Percentiles rank a stretch among this genome's conserved stretches.
Evolutionary conservation across 2,113 vertebrate species (phyloP).

Genomic region (Actenoides hombroni): DNA sequence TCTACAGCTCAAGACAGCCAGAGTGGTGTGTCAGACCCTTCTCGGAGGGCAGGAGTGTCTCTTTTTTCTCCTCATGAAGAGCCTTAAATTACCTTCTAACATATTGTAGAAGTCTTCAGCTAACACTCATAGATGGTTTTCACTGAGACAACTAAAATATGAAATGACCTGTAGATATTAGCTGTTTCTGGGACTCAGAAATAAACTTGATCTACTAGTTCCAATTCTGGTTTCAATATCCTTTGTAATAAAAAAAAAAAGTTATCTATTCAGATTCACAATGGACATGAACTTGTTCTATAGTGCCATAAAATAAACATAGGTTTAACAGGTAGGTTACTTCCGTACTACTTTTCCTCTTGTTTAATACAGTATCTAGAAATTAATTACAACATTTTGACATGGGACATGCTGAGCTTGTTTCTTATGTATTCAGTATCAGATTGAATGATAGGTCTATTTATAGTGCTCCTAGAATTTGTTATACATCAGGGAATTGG

Average conservation of each 20-base stretch:
- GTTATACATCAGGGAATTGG: conserved; percentile 19
- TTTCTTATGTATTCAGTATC: conserved; percentile 10
- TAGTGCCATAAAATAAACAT: neutral
- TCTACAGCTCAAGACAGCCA: neutral
- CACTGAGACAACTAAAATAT: neutral
- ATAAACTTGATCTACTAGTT: neutral
- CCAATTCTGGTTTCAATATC: neutral
- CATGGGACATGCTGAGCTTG: conserved; percentile 38
- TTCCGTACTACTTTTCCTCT: neutral
- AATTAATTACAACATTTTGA: conserved; percentile 45
- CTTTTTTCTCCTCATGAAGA: neutral
- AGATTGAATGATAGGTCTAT: conserved; percentile 27
- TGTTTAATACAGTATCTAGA: neutral
- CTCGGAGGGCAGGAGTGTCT: neutral
- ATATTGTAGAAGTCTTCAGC: neutral
- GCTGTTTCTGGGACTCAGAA: neutral
- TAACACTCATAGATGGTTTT: neutral
- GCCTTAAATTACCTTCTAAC: neutral
- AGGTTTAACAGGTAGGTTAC: neutral
- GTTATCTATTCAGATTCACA: neutral
- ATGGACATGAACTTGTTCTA: neutral
- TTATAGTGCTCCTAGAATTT: conserved; percentile 33
- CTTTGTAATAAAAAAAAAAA: neutral
- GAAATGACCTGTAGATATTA: neutral
- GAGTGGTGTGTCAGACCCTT: neutral